Evolutionary conservation across 2,797 vertebrate genomes (phyloP), one percentile per base, ranked within the genome.

Genomic region (Melanogrammus aeglefinus): DNA sequence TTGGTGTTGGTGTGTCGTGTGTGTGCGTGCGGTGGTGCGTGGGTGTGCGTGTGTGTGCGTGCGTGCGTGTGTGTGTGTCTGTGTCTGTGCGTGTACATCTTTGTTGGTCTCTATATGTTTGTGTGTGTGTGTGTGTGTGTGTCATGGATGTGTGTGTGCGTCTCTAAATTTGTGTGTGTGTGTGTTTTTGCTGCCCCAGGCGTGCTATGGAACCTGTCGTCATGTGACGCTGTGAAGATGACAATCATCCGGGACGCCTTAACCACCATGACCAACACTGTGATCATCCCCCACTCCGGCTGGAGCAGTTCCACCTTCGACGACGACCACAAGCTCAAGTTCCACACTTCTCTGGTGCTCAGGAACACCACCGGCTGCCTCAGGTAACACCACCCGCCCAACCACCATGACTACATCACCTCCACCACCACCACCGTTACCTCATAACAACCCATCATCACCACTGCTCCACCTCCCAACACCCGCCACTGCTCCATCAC

Each of bases 191-290:
- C 85, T 82, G 78, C 82, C 47, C 1, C 82, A 99, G 98, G 97
- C 77, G 97, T 99, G 83, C 95, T 99, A 86, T 99, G 98, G 98
- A 99, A 99, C 93, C 92, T 99, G 90, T 99, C 98, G 66, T 99
- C 98, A 0, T 99, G 97, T 33, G 98, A 99, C 79, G 93, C 96
- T 0, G 95, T 99, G 78, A 99, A 99, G 94, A 99, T 99, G 96
- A 97, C 97, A 91, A 98, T 99, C 95, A 97, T 99, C 69, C 95
- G 96, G 78, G 97, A 99, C n/a, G 96, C 98, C 85, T 95, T 99
- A 90, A 94, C 94, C 5, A 96, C 95, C 0, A 91, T 99, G 83
- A 99, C 97, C 39, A 98, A 94, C 95, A 96, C 96, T 95, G 97
- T 99, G 95, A 97, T 99, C 74, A 96, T 99, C 94, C 98, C 98